These are phyloP conservation scores for Lepidurus arcticus DNA, from an alignment of 1,140 invertebrate species.

Conservation along the genomic window DNA sequence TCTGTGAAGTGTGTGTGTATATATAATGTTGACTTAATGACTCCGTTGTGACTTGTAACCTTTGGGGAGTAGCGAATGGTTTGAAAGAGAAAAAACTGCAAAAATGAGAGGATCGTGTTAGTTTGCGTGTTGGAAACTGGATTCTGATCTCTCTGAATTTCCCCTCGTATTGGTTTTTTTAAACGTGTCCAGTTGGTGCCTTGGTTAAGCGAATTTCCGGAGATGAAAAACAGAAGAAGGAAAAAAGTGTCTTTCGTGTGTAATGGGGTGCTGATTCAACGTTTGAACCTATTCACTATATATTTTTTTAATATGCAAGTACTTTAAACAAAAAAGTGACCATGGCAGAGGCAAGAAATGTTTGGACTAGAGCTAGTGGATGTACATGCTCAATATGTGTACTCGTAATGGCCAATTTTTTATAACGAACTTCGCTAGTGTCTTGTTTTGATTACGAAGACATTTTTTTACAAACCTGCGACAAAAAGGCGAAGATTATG, in stretches of 20 bases:
- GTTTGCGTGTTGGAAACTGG: background rate
- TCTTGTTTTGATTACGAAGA: background rate
- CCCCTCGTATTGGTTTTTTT: background rate
- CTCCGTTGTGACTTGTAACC: too few species aligned
- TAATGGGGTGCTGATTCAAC: background rate
- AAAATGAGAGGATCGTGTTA: too few species aligned
- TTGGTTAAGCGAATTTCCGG: background rate
- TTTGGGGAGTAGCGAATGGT: too few species aligned
- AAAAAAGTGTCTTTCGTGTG: constrained; percentile 1
- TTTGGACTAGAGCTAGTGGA: background rate
- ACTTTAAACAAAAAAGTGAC: background rate
- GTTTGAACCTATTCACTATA: background rate
- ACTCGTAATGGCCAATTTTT: constrained; percentile 10
- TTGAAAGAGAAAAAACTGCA: too few species aligned
- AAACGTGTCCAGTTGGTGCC: background rate
- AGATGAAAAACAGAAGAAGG: background rate
- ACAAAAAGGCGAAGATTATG: background rate
- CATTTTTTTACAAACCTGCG: background rate
- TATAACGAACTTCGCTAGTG: background rate
- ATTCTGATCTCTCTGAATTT: background rate
- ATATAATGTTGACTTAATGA: too few species aligned
- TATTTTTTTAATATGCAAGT: background rate
- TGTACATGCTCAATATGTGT: constrained; percentile 19
- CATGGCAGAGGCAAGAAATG: background rate
- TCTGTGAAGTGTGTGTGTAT: too few species aligned